These are phyloP conservation scores for Lycophotia porphyrea DNA, from an alignment of 2,888 invertebrate genomes.

Conservation along the genomic window DNA sequence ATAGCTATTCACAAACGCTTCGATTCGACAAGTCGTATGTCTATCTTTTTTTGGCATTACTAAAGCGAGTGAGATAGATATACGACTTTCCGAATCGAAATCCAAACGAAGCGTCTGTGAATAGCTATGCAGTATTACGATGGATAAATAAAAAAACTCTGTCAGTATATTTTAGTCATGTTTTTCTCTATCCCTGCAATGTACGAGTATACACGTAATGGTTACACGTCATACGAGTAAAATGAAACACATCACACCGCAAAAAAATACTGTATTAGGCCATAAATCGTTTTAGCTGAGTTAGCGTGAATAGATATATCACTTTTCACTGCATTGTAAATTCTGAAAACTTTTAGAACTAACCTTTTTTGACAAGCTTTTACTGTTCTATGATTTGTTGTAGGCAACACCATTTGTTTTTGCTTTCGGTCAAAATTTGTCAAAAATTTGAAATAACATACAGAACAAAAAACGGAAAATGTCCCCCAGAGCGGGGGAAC, in stretches of 20 bases:
- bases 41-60: too few species aligned
- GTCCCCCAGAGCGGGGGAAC: neutral
- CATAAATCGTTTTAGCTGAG: slow-evolving; percentile 48
- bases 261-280: slow-evolving; percentile 23
- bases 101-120: too few species aligned
- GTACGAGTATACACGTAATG: slow-evolving; percentile 8
- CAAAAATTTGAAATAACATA: neutral
- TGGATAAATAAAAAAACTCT: neutral
- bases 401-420: neutral
- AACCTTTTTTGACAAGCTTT: slow-evolving; percentile 3
- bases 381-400: neutral
- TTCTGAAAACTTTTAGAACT: slow-evolving; percentile 18
- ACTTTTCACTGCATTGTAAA: slow-evolving; percentile 17
- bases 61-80: too few species aligned
- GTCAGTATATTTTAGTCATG: neutral
- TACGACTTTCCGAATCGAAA: too few species aligned
- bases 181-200: neutral
- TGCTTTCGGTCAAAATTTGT: neutral
- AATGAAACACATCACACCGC: slow-evolving; percentile 14
- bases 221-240: slow-evolving; percentile 8
- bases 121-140: neutral
- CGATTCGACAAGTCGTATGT: too few species aligned
- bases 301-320: slow-evolving; percentile 7
- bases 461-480: neutral
- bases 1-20: too few species aligned